Base-by-base conservation (phyloP, 1,140 invertebrate species). In the Achroia grisella region DNA sequence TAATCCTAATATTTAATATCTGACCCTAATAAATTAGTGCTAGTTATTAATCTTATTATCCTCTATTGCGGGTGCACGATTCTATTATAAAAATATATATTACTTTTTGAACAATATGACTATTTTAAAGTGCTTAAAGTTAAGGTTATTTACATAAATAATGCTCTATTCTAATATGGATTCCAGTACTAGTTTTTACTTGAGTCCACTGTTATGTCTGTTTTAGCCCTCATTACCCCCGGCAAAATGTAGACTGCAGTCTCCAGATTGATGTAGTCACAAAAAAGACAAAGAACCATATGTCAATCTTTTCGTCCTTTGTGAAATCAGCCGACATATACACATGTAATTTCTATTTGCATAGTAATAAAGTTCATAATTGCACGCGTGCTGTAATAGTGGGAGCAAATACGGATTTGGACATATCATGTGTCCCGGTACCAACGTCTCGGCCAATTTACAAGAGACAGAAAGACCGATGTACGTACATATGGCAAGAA, bases 401-500 rank as follows among this genome's bases (percentile, higher is more conserved):
- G 39, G 4, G 31, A 34, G 27, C 10, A 40, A 42, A 10, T 40
- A 28, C 27, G 27, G 2, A 10, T 5, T 52, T 56, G 44, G 39
- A 23, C 55, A 49, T 51, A 60, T 56, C 59, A 49, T 55, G 52
- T 48, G 56, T 48, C 44, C 36, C 46, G 42, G 17, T 44, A 46
- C 27, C 45, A 33, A 62, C 50, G 71, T 68, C 65, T 46, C 62
- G 68, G 63, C 57, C 71, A 77, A 80, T 80, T 78, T 76, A 68
- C 71, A 65, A 48, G 45, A 47, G 58, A 64, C 67, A 61, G 53
- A 56, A 48, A 63, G 63, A 71, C 13, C 35, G 35, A 37, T 35
- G 33, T 35, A 13, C 13, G 35, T 37, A 37, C 35, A 17, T 13
- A 15, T 14, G 35, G 17, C 17, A 37, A 17, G 13, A 37, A 14